Conservation (phyloP, 2,888 invertebrate genomes). For the Malthinus flaveolus region DNA sequence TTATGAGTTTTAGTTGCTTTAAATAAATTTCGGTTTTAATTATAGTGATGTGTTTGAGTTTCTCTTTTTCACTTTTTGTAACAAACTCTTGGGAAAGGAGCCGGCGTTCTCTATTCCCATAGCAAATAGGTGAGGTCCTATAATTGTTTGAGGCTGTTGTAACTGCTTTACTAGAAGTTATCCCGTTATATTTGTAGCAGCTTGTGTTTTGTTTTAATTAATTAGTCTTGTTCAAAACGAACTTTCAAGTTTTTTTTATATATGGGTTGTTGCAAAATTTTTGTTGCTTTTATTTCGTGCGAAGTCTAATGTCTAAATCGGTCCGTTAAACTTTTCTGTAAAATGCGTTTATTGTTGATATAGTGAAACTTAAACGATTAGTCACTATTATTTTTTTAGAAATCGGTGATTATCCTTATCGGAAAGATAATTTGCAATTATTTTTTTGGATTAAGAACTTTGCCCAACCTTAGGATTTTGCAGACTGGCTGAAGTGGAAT, state of each 20-base stretch:
- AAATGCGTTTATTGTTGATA: too few species aligned
- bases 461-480: too few species aligned
- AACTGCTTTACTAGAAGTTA: not conserved
- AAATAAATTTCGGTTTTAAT: constrained; percentile 1
- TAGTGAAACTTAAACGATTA: too few species aligned
- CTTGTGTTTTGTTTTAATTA: not conserved
- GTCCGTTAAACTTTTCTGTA: too few species aligned
- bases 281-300: not conserved
- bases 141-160: not conserved
- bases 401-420: too few species aligned
- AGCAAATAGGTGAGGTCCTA: not conserved
- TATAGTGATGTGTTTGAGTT: constrained; percentile 12
- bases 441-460: too few species aligned
- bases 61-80: constrained; percentile 4
- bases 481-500: too few species aligned
- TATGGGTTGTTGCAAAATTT: not conserved
- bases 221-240: not conserved
- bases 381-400: too few species aligned
- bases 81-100: constrained; percentile 6
- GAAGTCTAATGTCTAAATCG: too few species aligned
- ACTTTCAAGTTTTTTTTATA: not conserved
- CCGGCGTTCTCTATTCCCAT: constrained; percentile 13
- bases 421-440: too few species aligned
- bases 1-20: not conserved
- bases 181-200: not conserved